Conservation (phyloP, 2,888 invertebrate species). For the Griposia aprilina region DNA sequence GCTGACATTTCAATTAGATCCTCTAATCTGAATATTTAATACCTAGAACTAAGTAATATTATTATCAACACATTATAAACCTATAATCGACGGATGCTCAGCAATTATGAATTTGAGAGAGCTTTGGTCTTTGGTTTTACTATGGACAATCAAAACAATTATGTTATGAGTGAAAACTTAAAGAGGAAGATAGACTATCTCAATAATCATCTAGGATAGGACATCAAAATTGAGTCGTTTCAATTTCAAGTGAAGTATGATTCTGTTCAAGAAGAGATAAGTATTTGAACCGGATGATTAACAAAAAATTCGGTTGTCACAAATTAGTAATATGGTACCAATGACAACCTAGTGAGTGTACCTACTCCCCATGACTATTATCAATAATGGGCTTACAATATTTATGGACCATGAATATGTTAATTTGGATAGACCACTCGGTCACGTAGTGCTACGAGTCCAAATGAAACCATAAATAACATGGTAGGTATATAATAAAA, state of each 20-base stretch:
- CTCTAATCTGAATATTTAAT: neutral
- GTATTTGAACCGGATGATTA: constrained; percentile 26
- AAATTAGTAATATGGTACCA: constrained; percentile 28
- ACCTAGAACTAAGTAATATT: neutral
- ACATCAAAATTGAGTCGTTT: neutral
- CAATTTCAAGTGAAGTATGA: neutral
- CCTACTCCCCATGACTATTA: constrained; percentile 54
- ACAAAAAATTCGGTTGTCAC: constrained; percentile 25
- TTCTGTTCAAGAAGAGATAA: neutral
- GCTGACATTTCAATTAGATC: neutral
- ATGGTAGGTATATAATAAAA: constrained; percentile 65
- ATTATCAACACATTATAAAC: too few species aligned
- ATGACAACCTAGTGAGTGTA: constrained; percentile 40
- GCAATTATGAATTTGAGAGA: too few species aligned
- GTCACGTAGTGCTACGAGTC: constrained; percentile 64
- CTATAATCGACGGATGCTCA: too few species aligned
- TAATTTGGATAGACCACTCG: constrained; percentile 67
- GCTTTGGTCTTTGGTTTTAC: neutral
- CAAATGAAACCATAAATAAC: constrained; percentile 75
- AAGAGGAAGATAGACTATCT: neutral
- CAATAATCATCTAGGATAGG: neutral
- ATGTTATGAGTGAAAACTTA: neutral
- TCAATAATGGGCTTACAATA: constrained; percentile 62
- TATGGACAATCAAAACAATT: neutral
- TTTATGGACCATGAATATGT: constrained; percentile 72